Evolutionary conservation across 1,140 invertebrate species (phyloP).

Genomic region (Cepaea nemoralis): DNA sequence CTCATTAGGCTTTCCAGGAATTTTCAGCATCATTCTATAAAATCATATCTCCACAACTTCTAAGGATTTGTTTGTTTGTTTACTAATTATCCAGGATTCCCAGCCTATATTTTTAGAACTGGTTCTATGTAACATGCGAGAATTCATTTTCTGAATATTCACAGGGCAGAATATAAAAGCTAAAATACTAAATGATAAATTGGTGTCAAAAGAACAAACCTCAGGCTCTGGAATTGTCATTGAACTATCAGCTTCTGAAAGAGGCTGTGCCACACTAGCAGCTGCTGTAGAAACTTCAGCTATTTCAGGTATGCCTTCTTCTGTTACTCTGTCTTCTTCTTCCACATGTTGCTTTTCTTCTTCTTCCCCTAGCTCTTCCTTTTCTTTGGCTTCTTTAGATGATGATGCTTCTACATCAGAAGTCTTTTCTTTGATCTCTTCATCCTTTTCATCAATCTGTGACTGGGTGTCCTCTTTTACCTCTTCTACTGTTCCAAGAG

Average conservation of each 20-base stretch:
- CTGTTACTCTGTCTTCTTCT: conserved; percentile 18
- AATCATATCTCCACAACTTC: too few species aligned
- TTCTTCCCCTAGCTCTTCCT: conserved; percentile 35
- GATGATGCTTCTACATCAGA: conserved; percentile 4
- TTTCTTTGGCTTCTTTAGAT: conserved; percentile 33
- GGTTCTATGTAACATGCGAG: too few species aligned
- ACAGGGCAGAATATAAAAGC: too few species aligned
- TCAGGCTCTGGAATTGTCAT: background rate
- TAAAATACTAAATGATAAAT: too few species aligned
- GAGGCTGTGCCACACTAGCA: conserved; percentile 1
- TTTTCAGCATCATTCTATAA: too few species aligned
- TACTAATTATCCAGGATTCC: too few species aligned
- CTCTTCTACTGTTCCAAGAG: background rate
- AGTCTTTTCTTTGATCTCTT: background rate
- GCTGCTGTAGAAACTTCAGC: background rate
- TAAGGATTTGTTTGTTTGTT: too few species aligned
- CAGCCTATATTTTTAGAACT: too few species aligned
- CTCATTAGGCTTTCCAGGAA: too few species aligned
- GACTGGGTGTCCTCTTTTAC: background rate
- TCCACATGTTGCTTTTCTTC: conserved; percentile 28
- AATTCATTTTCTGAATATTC: too few species aligned
- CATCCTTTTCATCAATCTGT: background rate
- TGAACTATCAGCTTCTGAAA: background rate
- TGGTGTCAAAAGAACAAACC: background rate
- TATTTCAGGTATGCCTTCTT: background rate